Base-by-base conservation (phyloP, 2,888 invertebrate genomes). In the Drosophila subsilvestris region DNA sequence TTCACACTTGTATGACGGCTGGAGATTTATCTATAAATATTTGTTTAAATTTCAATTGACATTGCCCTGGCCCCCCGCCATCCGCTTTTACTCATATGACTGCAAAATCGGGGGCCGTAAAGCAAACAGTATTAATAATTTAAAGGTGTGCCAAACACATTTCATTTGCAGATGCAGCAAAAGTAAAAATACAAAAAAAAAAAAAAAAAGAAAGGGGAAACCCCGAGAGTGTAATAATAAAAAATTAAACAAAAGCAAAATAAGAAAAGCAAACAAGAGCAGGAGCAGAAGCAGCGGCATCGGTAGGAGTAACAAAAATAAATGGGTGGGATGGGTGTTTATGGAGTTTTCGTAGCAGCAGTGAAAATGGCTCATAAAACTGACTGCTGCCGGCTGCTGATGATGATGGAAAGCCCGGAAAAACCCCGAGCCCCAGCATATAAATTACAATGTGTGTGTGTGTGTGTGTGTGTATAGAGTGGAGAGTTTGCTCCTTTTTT, bases 71-170 rank as follows among this genome's bases (percentile, higher is more conserved):
- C 20, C 9, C 18, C 27, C 27, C n/a, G 17, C 53, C 22, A 7
- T 32, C 58, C 32, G 27, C 29, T 32, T 29, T 29, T 10, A 3
- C 32, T 1, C 29, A 51, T 68, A 60, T 53, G 51, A 69, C 57
- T 65, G 74, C 45, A 59, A 65, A 73, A 83, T 71, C 73, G 68
- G 68, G 70, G 73, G 72, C 37, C 37, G 2, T 37, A 72, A 63
- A 57, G 45, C 53, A 70, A 75, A 76, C 65, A 69, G 56, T 43
- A 81, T 83, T 75, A 81, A 85, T 76, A 59, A 83, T 86, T 86
- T 65, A 81, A 80, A 78, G 62, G 63, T 72, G 62, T 61, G 60
- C 79, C 22, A 29, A 51, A 17, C 60, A 47, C 51, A 76, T 78
- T 83, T 80, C 53, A 78, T 80, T 78, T 80, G 65, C 74, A 78